A percentile compares a stretch with the other conserved stretches of the same genome.
These are phyloP conservation scores for Microchrysa polita DNA, from an alignment of 2,888 invertebrate genomes.

Conservation along the genomic window DNA sequence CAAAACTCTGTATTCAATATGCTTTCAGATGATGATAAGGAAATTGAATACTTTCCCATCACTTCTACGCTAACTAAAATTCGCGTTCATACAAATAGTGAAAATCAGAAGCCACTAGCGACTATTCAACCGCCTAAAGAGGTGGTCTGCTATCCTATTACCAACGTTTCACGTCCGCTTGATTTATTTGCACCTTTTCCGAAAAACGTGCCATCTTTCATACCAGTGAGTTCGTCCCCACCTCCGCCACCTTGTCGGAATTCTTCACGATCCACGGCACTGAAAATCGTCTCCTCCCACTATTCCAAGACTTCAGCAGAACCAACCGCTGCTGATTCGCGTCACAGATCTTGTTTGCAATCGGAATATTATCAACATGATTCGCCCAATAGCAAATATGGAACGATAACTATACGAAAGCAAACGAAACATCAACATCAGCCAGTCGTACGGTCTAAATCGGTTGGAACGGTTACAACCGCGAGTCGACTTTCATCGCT, in stretches of 20 bases:
- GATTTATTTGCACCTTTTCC: conserved; percentile 70
- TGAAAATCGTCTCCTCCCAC: conserved; percentile 67
- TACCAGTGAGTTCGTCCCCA: conserved; percentile 67
- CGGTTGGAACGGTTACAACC: conserved; percentile 59
- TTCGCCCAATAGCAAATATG: conserved; percentile 58
- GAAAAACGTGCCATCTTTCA: conserved; percentile 69
- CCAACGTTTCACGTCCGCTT: conserved; percentile 59
- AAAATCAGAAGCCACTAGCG: conserved; percentile 57
- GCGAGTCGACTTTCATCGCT: conserved; percentile 44
- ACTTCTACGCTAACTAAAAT: conserved; percentile 83
- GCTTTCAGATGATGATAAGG: conserved; percentile 78
- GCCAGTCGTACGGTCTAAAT: conserved; percentile 62
- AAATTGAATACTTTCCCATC: conserved; percentile 84
- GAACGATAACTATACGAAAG: conserved; percentile 62
- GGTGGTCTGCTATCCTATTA: conserved; percentile 72
- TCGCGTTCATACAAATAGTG: conserved; percentile 73
- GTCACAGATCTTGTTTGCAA: conserved; percentile 62
- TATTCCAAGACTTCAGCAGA: conserved; percentile 59
- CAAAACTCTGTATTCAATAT: neutral
- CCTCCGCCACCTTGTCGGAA: conserved; percentile 78
- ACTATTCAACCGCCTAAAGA: conserved; percentile 65
- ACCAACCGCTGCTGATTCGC: conserved; percentile 52
- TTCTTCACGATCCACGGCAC: conserved; percentile 75
- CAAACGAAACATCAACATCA: conserved; percentile 58
- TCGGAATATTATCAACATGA: conserved; percentile 55